A percentile compares a stretch with the other conserved stretches of the same genome.
These are phyloP conservation scores for Anseranas semipalmata DNA, from an alignment of 2,113 vertebrate species.

Conservation along the genomic window DNA sequence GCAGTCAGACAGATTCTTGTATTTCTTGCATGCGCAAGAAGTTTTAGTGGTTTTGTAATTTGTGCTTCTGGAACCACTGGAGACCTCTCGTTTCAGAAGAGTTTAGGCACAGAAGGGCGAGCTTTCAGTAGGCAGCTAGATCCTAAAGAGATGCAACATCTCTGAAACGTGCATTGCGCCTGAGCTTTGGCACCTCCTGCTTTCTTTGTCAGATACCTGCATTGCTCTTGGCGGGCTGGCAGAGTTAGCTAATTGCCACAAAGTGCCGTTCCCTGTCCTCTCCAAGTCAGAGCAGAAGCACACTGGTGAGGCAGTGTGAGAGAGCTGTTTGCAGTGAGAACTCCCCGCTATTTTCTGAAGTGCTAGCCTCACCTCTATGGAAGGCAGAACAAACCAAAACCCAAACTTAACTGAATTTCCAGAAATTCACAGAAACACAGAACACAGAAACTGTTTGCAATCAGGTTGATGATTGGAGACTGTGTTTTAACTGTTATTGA, in stretches of 20 bases:
- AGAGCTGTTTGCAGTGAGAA: background rate
- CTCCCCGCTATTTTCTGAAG: background rate
- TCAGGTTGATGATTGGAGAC: background rate
- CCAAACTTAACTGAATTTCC: background rate
- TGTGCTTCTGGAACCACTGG: background rate
- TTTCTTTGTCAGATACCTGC: background rate
- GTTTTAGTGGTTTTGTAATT: background rate
- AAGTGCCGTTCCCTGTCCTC: background rate
- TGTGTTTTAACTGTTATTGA: background rate
- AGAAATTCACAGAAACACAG: accelerated
- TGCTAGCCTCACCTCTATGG: background rate
- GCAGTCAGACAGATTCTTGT: accelerated
- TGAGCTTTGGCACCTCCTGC: background rate
- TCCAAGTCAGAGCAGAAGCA: accelerated
- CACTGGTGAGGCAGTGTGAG: background rate
- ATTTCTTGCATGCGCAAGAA: background rate
- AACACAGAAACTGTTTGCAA: accelerated
- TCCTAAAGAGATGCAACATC: background rate
- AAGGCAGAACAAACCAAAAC: background rate
- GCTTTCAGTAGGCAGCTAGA: background rate
- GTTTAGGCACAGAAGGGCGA: background rate
- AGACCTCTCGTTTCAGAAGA: background rate
- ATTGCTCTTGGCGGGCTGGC: background rate
- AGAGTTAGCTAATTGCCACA: background rate
- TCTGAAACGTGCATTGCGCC: background rate